phyloP scores from a whole-genome alignment of 2,888 invertebrate genomes.

The Tortricodes alternella region DNA sequence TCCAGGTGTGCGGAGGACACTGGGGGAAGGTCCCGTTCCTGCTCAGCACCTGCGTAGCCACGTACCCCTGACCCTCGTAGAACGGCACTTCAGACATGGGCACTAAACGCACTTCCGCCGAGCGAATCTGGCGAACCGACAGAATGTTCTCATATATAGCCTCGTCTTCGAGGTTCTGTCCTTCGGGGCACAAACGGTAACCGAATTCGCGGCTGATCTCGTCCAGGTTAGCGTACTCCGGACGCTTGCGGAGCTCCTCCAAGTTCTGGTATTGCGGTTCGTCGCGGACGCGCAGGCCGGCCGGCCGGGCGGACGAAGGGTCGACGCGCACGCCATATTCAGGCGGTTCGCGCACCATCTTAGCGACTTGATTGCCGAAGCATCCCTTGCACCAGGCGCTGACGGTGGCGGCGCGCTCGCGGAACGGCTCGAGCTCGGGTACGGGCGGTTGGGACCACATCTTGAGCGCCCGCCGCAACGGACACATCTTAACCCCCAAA shows the following conservation, averaged over 20 bases:
- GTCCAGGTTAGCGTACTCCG: constrained; percentile 77
- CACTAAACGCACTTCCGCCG: constrained; percentile 80
- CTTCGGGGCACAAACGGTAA: constrained; percentile 78
- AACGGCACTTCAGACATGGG: constrained; percentile 78
- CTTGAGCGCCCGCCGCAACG: constrained; percentile 76
- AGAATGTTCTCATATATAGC: constrained; percentile 79
- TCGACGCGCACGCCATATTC: constrained; percentile 76
- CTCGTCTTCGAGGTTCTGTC: constrained; percentile 78
- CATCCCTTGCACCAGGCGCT: constrained; percentile 60
- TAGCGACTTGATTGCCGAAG: constrained; percentile 63
- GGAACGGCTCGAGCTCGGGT: constrained; percentile 63
- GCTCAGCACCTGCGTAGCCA: constrained; percentile 76
- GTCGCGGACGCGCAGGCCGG: constrained; percentile 68
- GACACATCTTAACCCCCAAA: constrained; percentile 83
- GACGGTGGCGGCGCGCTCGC: constrained; percentile 61
- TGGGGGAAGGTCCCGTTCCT: constrained; percentile 80
- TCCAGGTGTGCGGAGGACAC: constrained; percentile 78
- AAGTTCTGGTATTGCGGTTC: constrained; percentile 79
- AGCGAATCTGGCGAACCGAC: constrained; percentile 76
- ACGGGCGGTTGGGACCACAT: constrained; percentile 81
- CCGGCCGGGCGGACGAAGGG: constrained; percentile 58
- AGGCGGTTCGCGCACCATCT: constrained; percentile 70
- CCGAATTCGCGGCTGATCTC: constrained; percentile 80
- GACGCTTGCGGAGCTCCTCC: constrained; percentile 72
- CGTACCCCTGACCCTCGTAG: constrained; percentile 78